phyloP scores from a whole-genome alignment of 1,140 invertebrate genomes.

The Ditylenchus dipsaci region DNA sequence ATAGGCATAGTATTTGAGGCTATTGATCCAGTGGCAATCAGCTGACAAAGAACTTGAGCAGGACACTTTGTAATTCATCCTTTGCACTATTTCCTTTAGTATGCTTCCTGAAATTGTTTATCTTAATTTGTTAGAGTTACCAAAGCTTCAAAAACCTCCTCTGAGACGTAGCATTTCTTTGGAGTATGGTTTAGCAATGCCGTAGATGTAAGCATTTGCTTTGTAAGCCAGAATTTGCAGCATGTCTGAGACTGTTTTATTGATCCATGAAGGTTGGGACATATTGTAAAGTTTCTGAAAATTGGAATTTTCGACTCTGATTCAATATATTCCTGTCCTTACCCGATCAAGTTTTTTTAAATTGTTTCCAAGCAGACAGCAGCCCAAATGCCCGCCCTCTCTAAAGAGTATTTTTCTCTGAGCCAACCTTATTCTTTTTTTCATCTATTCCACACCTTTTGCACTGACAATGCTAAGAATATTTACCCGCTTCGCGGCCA shows the following conservation, averaged over 20 bases:
- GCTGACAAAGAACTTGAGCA: conserved; percentile 20
- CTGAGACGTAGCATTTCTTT: conserved; percentile 46
- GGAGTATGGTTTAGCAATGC: conserved; percentile 42
- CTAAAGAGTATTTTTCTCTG: no score
- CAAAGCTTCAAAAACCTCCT: no score
- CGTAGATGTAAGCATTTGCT: conserved; percentile 38
- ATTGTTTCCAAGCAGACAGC: no score
- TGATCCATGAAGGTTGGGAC: conserved; percentile 46
- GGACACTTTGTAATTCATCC: conserved; percentile 35
- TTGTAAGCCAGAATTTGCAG: conserved; percentile 38
- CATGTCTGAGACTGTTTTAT: conserved; percentile 18
- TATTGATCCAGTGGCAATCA: conserved; percentile 39
- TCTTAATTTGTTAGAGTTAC: no score
- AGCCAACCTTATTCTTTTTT: no score
- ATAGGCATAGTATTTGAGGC: conserved; percentile 51
- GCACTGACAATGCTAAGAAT: no score
- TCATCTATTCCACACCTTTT: no score
- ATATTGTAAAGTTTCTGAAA: conserved; percentile 43
- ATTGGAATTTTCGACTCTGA: no score
- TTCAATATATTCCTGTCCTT: no score
- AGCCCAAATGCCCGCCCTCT: no score
- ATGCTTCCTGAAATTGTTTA: conserved; percentile 36
- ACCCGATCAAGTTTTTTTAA: no score
- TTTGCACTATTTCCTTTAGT: conserved; percentile 34
- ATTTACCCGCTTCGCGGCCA: no score